A percentile compares a stretch with the other conserved stretches of the same genome.
Evolutionary conservation across 2,888 invertebrate genomes (phyloP).

Genomic region (Spodoptera picta): DNA sequence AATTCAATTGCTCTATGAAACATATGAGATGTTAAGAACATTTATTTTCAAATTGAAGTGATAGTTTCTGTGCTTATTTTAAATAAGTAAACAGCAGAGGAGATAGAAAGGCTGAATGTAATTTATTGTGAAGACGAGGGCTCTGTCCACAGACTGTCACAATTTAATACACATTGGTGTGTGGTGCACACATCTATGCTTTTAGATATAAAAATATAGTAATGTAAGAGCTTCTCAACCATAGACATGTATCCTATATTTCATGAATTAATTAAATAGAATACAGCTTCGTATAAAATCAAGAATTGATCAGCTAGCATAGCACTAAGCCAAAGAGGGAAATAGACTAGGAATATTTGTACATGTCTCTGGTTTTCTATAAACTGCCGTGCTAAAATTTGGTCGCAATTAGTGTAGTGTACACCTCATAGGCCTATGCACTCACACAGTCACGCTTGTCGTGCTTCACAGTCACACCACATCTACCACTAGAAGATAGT

Average conservation of each 20-base stretch:
- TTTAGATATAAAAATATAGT: conserved; percentile 33
- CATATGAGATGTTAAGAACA: too few relatives aligned
- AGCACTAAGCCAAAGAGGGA: too few relatives aligned
- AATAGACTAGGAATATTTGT: too few relatives aligned
- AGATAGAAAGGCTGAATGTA: not conserved
- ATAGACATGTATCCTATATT: conserved; percentile 6
- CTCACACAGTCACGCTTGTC: conserved; percentile 64
- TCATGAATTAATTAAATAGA: not conserved
- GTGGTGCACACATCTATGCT: conserved; percentile 73
- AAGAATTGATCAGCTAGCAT: too few relatives aligned
- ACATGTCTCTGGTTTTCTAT: too few relatives aligned
- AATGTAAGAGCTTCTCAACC: conserved; percentile 7
- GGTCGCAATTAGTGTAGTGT: conserved; percentile 19
- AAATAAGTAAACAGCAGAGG: too few relatives aligned
- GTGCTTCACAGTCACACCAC: conserved; percentile 50
- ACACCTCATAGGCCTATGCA: conserved; percentile 62
- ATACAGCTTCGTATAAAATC: too few relatives aligned
- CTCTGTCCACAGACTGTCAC: conserved; percentile 63
- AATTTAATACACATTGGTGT: conserved; percentile 72
- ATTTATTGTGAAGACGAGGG: conserved; percentile 28
- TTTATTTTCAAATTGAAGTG: too few relatives aligned
- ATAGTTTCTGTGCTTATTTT: too few relatives aligned
- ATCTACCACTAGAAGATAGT: too few relatives aligned
- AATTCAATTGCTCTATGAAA: too few relatives aligned
- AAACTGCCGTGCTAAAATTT: not conserved